A percentile compares a stretch with the other conserved stretches of the same genome.
Evolutionary conservation across 2,113 vertebrate species (phyloP).

Genomic region (Numenius arquata): DNA sequence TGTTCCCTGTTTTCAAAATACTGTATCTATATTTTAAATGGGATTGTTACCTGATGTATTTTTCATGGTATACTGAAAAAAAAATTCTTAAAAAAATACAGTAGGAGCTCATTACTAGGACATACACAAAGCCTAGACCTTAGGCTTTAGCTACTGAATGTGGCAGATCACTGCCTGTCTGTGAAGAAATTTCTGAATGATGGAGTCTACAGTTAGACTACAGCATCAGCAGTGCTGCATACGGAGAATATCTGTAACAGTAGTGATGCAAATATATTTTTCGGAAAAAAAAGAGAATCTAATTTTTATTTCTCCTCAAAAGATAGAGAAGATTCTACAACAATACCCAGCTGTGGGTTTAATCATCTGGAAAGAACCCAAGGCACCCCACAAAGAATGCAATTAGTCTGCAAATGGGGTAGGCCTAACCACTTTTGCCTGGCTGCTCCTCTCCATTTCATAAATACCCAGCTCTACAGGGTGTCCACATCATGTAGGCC

Average conservation of each 20-base stretch:
- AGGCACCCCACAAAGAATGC: slow-evolving; percentile 13
- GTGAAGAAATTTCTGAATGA: neutral
- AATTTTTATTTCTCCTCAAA: neutral
- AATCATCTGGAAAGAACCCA: slow-evolving; percentile 28
- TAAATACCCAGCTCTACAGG: neutral
- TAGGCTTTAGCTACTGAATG: neutral
- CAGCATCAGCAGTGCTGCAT: neutral
- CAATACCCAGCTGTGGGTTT: neutral
- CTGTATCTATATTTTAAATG: neutral
- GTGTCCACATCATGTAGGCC: neutral
- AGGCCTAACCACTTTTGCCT: neutral
- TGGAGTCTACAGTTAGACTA: neutral
- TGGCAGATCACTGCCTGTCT: accelerated
- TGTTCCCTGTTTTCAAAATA: neutral
- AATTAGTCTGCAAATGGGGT: slow-evolving; percentile 15
- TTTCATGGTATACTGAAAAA: neutral
- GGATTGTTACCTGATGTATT: neutral
- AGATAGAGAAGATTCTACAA: neutral
- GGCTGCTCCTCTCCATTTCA: neutral
- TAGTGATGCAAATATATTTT: neutral
- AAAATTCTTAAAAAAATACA: neutral
- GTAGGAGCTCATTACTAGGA: neutral
- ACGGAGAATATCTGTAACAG: neutral
- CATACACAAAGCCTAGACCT: neutral
- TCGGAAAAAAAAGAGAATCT: accelerated